phyloP scores from a whole-genome alignment of 2,113 vertebrate genomes.

The Gavia stellata region DNA sequence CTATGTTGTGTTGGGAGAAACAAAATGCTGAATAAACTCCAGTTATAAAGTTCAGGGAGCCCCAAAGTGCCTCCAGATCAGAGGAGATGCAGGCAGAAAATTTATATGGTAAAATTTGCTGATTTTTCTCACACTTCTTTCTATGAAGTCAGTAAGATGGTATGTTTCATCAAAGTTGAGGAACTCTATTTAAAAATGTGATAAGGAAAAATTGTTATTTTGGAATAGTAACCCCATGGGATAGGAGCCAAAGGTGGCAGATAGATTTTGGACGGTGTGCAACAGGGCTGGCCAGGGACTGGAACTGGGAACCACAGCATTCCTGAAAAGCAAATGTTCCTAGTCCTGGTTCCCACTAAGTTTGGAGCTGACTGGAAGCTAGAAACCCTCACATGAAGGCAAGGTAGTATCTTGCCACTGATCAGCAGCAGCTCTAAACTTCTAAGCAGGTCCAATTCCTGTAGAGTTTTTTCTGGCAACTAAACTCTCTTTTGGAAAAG shows the following conservation, averaged over 20 bases:
- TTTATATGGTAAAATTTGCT: neutral
- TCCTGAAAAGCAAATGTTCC: neutral
- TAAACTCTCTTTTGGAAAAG: neutral
- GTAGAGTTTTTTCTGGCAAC: neutral
- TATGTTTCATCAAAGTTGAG: neutral
- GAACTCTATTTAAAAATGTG: neutral
- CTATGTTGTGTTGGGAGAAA: neutral
- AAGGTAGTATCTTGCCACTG: neutral
- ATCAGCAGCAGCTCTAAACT: neutral
- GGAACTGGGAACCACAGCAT: neutral
- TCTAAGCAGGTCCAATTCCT: neutral
- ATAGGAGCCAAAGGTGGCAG: neutral
- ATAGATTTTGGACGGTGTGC: neutral
- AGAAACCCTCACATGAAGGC: neutral
- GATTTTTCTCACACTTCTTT: neutral
- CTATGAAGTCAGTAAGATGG: neutral
- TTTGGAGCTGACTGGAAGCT: neutral
- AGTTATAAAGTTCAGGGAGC: neutral
- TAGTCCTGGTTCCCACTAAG: neutral
- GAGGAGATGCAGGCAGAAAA: neutral
- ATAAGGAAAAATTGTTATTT: neutral
- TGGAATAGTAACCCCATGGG: neutral
- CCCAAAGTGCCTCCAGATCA: neutral
- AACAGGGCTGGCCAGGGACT: neutral
- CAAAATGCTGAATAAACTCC: neutral